These are phyloP conservation scores for Pachyramphus minor DNA, from an alignment of 2,113 vertebrate species.

Conservation along the genomic window DNA sequence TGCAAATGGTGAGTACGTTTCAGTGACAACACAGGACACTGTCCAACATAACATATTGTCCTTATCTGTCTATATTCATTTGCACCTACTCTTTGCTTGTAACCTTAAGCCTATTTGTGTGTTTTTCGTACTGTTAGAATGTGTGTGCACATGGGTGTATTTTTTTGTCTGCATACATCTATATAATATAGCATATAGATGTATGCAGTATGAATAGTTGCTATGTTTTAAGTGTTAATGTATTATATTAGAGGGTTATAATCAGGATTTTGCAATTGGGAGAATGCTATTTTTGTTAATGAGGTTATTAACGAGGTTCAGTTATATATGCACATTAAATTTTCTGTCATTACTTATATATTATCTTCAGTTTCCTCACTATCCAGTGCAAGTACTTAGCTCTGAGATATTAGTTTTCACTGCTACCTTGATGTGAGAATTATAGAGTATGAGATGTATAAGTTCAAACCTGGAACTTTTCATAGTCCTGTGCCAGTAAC, in stretches of 20 bases:
- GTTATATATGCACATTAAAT: not conserved
- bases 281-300: not conserved
- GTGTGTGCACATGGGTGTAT: not conserved
- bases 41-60: not conserved
- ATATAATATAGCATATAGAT: not conserved
- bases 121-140: not conserved
- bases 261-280: not conserved
- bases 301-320: not conserved
- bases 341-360: not conserved
- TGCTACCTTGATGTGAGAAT: not conserved
- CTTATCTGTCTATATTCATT: not conserved
- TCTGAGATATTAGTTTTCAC: not conserved
- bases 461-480: not conserved
- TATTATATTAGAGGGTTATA: not conserved
- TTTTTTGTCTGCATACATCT: not conserved
- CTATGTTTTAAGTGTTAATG: not conserved
- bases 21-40: not conserved
- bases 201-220: not conserved
- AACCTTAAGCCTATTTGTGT: not conserved
- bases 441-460: fast-evolving
- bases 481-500: not conserved
- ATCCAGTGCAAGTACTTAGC: not conserved
- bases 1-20: slow-evolving; percentile 91
- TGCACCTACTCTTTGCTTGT: not conserved
- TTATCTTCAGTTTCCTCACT: not conserved